Conservation (phyloP, 2,797 vertebrate genomes). For the Enteromius mattozi region DNA sequence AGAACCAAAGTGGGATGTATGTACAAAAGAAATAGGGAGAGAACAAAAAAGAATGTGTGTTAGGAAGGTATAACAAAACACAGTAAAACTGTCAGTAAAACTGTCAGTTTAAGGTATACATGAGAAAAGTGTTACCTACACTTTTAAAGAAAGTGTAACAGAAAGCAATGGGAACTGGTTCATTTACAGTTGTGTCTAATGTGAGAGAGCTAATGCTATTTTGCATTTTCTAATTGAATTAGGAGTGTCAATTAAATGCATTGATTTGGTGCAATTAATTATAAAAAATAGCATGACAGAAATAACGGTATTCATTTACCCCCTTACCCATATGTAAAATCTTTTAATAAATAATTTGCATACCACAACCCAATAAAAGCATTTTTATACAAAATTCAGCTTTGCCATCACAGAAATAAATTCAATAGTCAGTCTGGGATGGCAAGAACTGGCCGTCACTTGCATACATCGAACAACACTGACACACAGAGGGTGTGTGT, state of each 20-base stretch:
- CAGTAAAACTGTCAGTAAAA: not conserved
- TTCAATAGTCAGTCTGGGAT: not conserved
- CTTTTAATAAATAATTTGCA: not conserved
- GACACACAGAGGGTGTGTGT: too few relatives aligned
- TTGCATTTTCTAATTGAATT: not conserved
- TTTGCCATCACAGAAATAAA: not conserved
- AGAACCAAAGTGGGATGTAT: not conserved
- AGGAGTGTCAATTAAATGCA: not conserved
- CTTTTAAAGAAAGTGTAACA: not conserved
- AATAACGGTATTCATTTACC: not conserved
- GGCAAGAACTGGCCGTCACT: not conserved
- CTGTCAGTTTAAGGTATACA: conserved; percentile 28
- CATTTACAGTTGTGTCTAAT: not conserved
- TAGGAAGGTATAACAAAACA: not conserved
- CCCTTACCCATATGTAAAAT: not conserved
- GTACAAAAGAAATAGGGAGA: not conserved
- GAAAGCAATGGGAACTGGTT: not conserved
- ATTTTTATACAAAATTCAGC: too few relatives aligned
- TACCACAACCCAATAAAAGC: not conserved
- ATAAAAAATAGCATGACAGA: not conserved
- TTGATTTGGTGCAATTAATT: not conserved
- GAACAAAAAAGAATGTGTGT: not conserved
- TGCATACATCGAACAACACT: not conserved
- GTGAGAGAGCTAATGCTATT: not conserved
- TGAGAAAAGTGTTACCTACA: not conserved